Percentiles rank a stretch among this genome's conserved stretches.
Evolutionary conservation across 2,113 vertebrate species (phyloP).

Genomic region (Thinocorus orbignyianus): DNA sequence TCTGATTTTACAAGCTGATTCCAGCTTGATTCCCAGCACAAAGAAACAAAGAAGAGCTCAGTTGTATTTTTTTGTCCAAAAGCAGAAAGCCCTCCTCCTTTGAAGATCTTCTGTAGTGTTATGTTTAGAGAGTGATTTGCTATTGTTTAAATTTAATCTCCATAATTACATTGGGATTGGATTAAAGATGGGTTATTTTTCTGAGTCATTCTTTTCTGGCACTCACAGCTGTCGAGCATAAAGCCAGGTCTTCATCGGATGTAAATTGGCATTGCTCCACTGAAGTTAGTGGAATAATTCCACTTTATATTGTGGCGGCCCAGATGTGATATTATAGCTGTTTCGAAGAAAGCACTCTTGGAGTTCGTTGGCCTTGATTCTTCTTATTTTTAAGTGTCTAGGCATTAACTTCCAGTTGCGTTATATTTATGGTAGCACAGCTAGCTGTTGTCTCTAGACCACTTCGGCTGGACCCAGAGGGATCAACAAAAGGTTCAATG

Average conservation of each 20-base stretch:
- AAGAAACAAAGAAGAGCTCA: slow-evolving; percentile 38
- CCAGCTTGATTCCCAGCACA: slow-evolving; percentile 37
- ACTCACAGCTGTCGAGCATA: background rate
- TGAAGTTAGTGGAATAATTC: background rate
- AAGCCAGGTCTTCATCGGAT: background rate
- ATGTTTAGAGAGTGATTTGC: slow-evolving; percentile 36
- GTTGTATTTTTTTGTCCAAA: background rate
- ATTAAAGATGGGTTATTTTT: slow-evolving; percentile 48
- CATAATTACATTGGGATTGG: slow-evolving; percentile 20
- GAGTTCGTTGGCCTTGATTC: background rate
- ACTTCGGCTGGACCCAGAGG: background rate
- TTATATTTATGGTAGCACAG: background rate
- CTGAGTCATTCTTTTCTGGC: slow-evolving; percentile 47
- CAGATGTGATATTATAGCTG: background rate
- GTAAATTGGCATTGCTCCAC: background rate
- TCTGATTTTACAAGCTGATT: slow-evolving; percentile 40
- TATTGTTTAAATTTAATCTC: slow-evolving; percentile 58
- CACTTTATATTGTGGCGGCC: background rate
- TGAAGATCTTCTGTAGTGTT: slow-evolving; percentile 19
- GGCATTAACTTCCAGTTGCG: background rate
- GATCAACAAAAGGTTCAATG: background rate
- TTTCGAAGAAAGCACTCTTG: background rate
- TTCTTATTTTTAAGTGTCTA: background rate
- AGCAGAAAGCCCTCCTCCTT: slow-evolving; percentile 10
- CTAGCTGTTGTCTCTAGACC: background rate